Evolutionary conservation across 2,888 invertebrate genomes (phyloP).

Genomic region (Brachyptera risi): DNA sequence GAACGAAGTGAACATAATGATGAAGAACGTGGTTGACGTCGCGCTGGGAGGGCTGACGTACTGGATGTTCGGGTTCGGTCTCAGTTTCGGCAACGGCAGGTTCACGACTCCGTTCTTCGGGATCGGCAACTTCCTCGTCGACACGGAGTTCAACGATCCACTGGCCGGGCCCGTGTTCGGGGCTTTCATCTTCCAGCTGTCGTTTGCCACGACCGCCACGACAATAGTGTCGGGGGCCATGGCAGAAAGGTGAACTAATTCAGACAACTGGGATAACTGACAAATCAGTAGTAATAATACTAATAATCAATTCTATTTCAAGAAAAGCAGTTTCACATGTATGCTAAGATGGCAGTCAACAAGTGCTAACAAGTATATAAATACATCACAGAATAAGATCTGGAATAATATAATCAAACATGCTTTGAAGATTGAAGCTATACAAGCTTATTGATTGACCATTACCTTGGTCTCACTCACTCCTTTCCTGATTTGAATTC

Average conservation of each 20-base stretch:
- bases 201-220: slow-evolving; percentile 85
- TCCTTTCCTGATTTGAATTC: too few relatives aligned
- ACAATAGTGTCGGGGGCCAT: slow-evolving; percentile 92
- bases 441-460: too few relatives aligned
- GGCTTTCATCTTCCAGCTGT: slow-evolving; percentile 84
- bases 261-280: too few relatives aligned
- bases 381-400: too few relatives aligned
- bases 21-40: slow-evolving; percentile 93
- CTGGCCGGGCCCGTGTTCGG: slow-evolving; percentile 83
- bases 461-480: too few relatives aligned
- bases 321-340: too few relatives aligned
- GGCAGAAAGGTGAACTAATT: slow-evolving; percentile 92
- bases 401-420: too few relatives aligned
- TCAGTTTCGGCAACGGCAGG: slow-evolving; percentile 76
- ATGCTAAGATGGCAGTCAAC: too few relatives aligned
- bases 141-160: slow-evolving; percentile 67
- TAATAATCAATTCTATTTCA: too few relatives aligned
- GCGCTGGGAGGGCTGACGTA: slow-evolving; percentile 88
- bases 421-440: too few relatives aligned
- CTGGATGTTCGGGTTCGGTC: slow-evolving; percentile 91
- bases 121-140: slow-evolving; percentile 76
- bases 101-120: slow-evolving; percentile 53
- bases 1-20: slow-evolving; percentile 96
- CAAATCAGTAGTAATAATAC: too few relatives aligned
- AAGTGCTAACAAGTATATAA: too few relatives aligned